Conservation (phyloP, 2,797 vertebrate genomes). For the Masticophis lateralis region DNA sequence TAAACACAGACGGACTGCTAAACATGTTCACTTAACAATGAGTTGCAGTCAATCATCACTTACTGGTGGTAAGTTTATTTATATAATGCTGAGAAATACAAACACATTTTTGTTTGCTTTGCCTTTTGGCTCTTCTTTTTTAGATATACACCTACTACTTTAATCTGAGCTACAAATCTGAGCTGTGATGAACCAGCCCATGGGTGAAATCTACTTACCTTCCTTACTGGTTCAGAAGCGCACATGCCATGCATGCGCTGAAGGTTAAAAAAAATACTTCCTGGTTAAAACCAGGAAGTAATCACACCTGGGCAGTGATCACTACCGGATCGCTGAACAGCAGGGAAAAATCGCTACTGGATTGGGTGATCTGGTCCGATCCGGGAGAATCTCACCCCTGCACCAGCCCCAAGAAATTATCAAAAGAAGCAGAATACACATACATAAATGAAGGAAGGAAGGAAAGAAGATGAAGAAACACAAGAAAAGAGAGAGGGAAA, state of each 20-base stretch:
- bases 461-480: background rate
- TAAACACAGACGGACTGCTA: background rate
- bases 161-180: background rate
- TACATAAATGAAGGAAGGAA: background rate
- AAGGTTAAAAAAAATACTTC: too few relatives aligned
- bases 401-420: background rate
- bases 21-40: background rate
- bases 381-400: too few relatives aligned
- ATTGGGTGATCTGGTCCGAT: too few relatives aligned
- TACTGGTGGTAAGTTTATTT: background rate
- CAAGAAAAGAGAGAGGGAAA: too few relatives aligned
- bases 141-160: background rate
- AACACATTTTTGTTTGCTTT: background rate
- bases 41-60: background rate
- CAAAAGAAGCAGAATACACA: background rate
- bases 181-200: background rate
- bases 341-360: too few relatives aligned
- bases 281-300: too few relatives aligned
- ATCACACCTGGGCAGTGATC: too few relatives aligned
- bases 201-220: too few relatives aligned
- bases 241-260: too few relatives aligned
- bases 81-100: background rate
- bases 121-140: background rate
- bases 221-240: too few relatives aligned
- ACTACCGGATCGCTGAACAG: too few relatives aligned